Evolutionary conservation across 2,888 invertebrate genomes (phyloP).

Genomic region (Heteropelma amictum): DNA sequence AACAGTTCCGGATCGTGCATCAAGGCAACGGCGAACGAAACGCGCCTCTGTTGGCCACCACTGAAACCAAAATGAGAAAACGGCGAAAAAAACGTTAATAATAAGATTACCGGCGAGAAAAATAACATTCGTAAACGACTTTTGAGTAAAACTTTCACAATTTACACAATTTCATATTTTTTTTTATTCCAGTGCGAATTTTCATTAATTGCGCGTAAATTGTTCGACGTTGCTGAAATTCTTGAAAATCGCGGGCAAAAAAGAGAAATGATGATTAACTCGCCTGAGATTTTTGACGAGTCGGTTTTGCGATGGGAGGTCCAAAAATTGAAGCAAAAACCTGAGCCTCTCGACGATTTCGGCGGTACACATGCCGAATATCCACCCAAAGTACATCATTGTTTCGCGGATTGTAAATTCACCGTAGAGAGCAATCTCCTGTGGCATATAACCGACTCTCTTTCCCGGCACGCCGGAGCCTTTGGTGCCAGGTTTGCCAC

Average conservation of each 20-base stretch:
- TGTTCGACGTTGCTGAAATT: neutral
- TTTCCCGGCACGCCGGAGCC: slow-evolving; percentile 96
- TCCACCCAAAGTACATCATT: slow-evolving; percentile 97
- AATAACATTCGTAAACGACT: too few relatives aligned
- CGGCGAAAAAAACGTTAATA: too few relatives aligned
- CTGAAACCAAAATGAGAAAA: too few relatives aligned
- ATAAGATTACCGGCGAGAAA: neutral
- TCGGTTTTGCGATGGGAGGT: slow-evolving; percentile 91
- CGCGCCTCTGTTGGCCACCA: slow-evolving; percentile 94
- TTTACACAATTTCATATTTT: too few relatives aligned
- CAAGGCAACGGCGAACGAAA: slow-evolving; percentile 94
- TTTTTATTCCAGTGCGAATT: too few relatives aligned
- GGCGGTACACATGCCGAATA: slow-evolving; percentile 92
- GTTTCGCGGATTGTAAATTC: slow-evolving; percentile 97
- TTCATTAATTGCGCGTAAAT: neutral
- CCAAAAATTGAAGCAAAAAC: slow-evolving; percentile 93
- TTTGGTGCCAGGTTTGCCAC: slow-evolving; percentile 92
- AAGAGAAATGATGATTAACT: slow-evolving; percentile 27
- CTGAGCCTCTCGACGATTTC: slow-evolving; percentile 90
- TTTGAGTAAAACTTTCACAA: too few relatives aligned
- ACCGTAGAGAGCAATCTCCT: slow-evolving; percentile 93
- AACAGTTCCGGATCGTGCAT: slow-evolving; percentile 95
- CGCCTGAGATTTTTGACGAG: slow-evolving; percentile 88
- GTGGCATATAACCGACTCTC: slow-evolving; percentile 98
- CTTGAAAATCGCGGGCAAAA: neutral